phyloP scores from a whole-genome alignment of 2,888 invertebrate genomes.

The Sesia apiformis region DNA sequence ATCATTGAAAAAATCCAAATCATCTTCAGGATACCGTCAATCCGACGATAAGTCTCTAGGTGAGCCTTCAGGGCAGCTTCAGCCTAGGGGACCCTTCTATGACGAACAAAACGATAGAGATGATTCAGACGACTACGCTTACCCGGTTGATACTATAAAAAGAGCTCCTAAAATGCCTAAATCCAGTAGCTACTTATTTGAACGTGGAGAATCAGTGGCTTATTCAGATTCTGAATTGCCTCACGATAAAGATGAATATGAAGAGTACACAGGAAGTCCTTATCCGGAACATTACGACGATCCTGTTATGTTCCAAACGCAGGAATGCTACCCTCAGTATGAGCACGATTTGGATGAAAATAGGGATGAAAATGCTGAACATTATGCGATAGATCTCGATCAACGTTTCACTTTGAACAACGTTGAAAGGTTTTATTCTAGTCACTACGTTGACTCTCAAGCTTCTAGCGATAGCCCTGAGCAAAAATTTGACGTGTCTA shows the following conservation, averaged over 20 bases:
- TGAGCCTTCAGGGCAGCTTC: conserved; percentile 49
- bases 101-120: conserved; percentile 63
- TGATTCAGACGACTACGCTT: conserved; percentile 67
- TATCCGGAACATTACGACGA: conserved; percentile 66
- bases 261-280: conserved; percentile 59
- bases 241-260: conserved; percentile 60
- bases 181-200: conserved; percentile 54
- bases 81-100: conserved; percentile 43
- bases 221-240: conserved; percentile 62
- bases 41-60: conserved; percentile 47
- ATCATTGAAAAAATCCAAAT: conserved; percentile 60
- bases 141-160: conserved; percentile 68
- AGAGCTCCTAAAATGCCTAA: conserved; percentile 62
- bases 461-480: conserved; percentile 80
- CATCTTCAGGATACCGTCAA: conserved; percentile 43
- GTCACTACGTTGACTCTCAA: conserved; percentile 75
- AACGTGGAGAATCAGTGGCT: conserved; percentile 57
- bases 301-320: conserved; percentile 60
- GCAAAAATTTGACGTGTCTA: conserved; percentile 82
- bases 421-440: conserved; percentile 63
- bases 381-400: conserved; percentile 54
- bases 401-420: conserved; percentile 67
- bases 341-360: conserved; percentile 37
- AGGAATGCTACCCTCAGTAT: conserved; percentile 65
- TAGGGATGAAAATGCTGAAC: conserved; percentile 32